Base-by-base conservation (phyloP, 2,113 vertebrate genomes). In the Papio anubis region DNA sequence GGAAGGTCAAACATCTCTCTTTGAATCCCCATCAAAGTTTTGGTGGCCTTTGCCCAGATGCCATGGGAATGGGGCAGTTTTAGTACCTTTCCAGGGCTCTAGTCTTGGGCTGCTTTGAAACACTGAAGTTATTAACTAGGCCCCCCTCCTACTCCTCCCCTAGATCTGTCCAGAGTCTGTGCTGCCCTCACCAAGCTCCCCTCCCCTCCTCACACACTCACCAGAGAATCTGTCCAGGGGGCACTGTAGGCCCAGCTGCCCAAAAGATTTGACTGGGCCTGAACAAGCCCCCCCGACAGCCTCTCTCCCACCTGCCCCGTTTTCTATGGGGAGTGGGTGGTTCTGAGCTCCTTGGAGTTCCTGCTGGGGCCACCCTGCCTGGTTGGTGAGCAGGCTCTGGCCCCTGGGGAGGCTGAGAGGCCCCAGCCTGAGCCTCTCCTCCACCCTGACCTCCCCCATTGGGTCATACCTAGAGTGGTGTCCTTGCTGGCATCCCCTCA, bases 11-110 rank as follows among this genome's bases (percentile, higher is more conserved):
- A 45, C 0, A 23, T 10, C 66, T 68, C 55, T 88, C 89, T 75
- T 75, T 86, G 82, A 81, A 64, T 52, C 70, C 79, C 88, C 17
- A 48, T 61, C 32, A 8, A 17, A 6, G 32, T 20, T 52, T 45
- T 66, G 84, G 45, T 80, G 76, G 88, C 84, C 43, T 88, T 68
- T 88, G 84, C 81, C 70, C 75, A 88, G 88, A 94, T 92, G 95
- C 96, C 75, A 72, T 20, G 84, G 95, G 92, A 83, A 87, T 59
- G 75, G 97, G 95, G 70, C 83, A 76, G 79, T 48, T 94, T 57
- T 64, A 89, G 93, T 93, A 81, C 50, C 89, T 93, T 43, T 45
- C 75, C 30, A 79, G 81, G 55, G 23, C 40, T 66, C 66, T 50
- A 78, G 70, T 52, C 48, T 95, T 38, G 43, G 78, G 87, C 48